Conservation (phyloP, 1,140 invertebrate species). For the Pseudomyrmex pallidus region DNA sequence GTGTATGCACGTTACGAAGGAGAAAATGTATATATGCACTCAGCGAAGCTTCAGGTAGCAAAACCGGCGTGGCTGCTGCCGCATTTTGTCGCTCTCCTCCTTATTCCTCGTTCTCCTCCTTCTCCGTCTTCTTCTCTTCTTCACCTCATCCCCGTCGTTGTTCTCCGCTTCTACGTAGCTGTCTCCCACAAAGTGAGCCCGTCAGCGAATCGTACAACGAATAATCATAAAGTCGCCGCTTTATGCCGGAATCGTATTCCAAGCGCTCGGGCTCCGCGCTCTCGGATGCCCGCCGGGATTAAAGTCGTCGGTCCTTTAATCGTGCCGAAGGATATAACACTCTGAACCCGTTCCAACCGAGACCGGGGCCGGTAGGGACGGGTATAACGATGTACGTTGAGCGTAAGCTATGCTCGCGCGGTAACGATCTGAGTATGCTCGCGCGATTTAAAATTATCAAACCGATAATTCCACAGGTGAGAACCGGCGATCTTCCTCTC, state of each 20-base stretch:
- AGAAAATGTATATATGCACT: conserved; percentile 42
- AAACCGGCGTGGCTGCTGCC: conserved; percentile 68
- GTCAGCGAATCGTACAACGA: conserved; percentile 75
- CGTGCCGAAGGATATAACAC: conserved; percentile 72
- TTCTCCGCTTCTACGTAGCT: conserved; percentile 54
- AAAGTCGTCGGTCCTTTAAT: conserved; percentile 72
- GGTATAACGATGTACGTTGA: conserved; percentile 28
- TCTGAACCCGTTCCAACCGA: conserved; percentile 56
- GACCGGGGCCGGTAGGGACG: conserved; percentile 38
- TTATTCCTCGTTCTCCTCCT: conserved; percentile 50
- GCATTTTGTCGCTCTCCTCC: conserved; percentile 67
- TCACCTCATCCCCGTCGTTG: conserved; percentile 26
- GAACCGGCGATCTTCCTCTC: not conserved
- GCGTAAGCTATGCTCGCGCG: conserved; percentile 39
- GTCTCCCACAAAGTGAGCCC: conserved; percentile 73
- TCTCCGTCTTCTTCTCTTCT: not conserved
- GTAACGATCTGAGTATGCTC: conserved; percentile 30
- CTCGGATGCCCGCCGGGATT: conserved; percentile 59
- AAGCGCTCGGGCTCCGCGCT: conserved; percentile 41
- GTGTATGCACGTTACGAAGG: not conserved
- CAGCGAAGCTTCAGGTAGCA: conserved; percentile 70
- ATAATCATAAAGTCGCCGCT: conserved; percentile 77
- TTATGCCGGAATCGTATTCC: conserved; percentile 76
- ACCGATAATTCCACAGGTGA: conserved; percentile 31
- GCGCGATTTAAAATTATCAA: conserved; percentile 47